Conservation (phyloP, 2,888 invertebrate genomes). For the Cetonia aurata region DNA sequence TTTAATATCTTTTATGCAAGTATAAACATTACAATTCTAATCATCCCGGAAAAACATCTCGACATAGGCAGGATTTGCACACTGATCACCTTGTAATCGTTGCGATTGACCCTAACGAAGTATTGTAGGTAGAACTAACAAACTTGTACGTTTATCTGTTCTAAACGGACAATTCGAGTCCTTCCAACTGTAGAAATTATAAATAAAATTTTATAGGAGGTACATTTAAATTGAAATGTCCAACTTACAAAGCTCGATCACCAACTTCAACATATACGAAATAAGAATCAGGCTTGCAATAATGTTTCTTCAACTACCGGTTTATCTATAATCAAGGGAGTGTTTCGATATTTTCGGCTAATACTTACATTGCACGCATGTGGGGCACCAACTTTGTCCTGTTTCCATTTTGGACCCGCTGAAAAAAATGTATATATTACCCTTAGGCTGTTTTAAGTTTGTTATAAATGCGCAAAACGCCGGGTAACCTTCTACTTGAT, state of each 20-base stretch:
- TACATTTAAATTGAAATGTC: constrained; percentile 19
- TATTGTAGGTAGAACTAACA: constrained; percentile 87
- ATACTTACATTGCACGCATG: constrained; percentile 82
- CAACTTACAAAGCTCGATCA: constrained; percentile 78
- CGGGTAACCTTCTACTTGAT: constrained; percentile 73
- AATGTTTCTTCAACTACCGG: constrained; percentile 77
- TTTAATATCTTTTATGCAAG: too few species aligned
- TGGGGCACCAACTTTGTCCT: constrained; percentile 81
- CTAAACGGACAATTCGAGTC: constrained; percentile 85
- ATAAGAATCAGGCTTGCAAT: constrained; percentile 73
- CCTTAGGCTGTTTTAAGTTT: constrained; percentile 66
- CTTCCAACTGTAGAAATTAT: constrained; percentile 94
- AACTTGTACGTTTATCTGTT: constrained; percentile 76
- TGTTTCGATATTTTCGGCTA: too few species aligned
- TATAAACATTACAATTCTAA: too few species aligned
- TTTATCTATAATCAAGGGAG: neutral
- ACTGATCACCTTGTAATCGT: constrained; percentile 83
- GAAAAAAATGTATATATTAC: constrained; percentile 72
- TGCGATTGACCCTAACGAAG: constrained; percentile 83
- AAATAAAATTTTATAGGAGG: too few species aligned
- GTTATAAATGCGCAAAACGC: constrained; percentile 72
- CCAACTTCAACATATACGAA: constrained; percentile 86
- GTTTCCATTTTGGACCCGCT: constrained; percentile 67
- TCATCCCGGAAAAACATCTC: constrained; percentile 78
- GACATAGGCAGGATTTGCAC: constrained; percentile 79